phyloP scores from a whole-genome alignment of 1,140 invertebrate species.

The Oppia nitens region DNA sequence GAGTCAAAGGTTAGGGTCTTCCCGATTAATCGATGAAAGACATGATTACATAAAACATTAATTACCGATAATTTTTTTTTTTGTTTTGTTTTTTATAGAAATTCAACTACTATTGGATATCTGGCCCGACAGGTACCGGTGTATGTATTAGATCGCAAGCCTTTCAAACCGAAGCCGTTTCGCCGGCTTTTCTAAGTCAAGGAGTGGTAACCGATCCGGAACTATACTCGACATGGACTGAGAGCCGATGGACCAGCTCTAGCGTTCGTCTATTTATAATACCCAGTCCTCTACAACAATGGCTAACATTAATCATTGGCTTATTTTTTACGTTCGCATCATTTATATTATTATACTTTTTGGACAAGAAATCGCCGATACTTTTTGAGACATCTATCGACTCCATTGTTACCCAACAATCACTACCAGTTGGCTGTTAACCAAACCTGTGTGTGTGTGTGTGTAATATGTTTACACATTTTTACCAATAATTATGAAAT shows the following conservation, averaged over 20 bases:
- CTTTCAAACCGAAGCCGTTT: constrained; percentile 51
- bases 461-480: no score
- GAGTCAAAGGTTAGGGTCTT: neutral
- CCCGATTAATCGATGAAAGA: no score
- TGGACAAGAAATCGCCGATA: constrained; percentile 41
- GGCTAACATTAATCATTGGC: constrained; percentile 44
- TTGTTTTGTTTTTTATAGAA: neutral
- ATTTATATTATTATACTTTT: constrained; percentile 47
- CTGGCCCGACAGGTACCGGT: constrained; percentile 34
- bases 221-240: constrained; percentile 75
- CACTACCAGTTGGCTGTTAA: neutral
- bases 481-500: no score
- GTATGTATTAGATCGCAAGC: constrained; percentile 55
- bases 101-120: constrained; percentile 35
- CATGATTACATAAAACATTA: neutral
- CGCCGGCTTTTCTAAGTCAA: constrained; percentile 50
- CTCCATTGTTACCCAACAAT: neutral
- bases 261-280: constrained; percentile 61
- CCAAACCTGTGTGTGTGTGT: no score
- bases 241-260: constrained; percentile 62
- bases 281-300: constrained; percentile 46
- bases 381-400: constrained; percentile 34
- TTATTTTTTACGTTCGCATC: constrained; percentile 42
- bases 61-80: neutral
- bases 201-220: constrained; percentile 29